Conservation (phyloP, 2,797 vertebrate genomes). For the Neomorphus geoffroyi region DNA sequence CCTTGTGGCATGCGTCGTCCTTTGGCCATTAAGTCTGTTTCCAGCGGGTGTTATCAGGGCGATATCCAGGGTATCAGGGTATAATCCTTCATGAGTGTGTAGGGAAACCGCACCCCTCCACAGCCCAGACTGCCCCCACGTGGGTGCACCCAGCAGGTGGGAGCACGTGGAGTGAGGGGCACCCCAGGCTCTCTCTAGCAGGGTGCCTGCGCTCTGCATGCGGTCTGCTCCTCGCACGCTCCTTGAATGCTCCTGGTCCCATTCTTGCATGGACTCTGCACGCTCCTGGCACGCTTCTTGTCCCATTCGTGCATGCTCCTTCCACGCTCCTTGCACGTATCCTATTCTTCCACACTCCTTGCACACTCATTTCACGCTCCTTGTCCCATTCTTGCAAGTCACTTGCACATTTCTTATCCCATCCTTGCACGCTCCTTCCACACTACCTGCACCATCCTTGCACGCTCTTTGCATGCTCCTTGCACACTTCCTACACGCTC, state of each 20-base stretch:
- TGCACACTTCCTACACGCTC: accelerated
- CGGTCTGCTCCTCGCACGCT: too few species aligned
- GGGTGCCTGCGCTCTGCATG: too few species aligned
- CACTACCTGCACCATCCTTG: not conserved
- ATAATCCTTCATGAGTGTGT: not conserved
- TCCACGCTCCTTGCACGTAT: not conserved
- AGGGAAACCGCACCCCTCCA: accelerated
- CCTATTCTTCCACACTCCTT: not conserved
- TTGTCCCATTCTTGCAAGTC: too few species aligned
- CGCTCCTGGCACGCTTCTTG: not conserved
- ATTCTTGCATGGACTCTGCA: not conserved
- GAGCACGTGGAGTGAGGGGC: accelerated
- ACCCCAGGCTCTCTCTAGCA: too few species aligned
- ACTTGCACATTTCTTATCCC: too few species aligned
- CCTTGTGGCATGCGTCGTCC: accelerated
- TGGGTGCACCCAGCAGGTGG: too few species aligned
- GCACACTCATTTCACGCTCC: too few species aligned
- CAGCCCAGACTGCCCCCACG: too few species aligned
- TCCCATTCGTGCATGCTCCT: not conserved
- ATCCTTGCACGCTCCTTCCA: too few species aligned
- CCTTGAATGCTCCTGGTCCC: not conserved
- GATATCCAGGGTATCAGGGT: not conserved
- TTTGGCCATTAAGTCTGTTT: accelerated
- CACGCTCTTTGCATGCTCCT: not conserved
- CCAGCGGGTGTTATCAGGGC: too few species aligned